phyloP scores from a whole-genome alignment of 2,888 invertebrate species.

The Xylota segnis region DNA sequence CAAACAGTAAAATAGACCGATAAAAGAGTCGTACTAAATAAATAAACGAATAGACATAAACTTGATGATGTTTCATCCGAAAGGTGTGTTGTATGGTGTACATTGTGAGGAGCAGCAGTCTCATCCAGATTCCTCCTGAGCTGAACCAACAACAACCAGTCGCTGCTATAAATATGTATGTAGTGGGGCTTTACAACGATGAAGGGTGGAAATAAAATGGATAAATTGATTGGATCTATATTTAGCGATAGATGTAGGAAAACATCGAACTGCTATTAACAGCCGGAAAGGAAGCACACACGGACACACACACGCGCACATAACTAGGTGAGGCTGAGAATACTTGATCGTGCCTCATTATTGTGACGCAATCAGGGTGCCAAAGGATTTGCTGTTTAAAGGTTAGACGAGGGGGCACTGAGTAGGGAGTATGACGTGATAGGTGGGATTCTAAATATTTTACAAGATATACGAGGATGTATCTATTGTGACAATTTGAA shows the following conservation, averaged over 20 bases:
- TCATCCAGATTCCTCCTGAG: conserved; percentile 5
- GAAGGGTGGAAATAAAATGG: conserved; percentile 11
- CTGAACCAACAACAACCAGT: too few relatives aligned
- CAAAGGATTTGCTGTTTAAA: background rate
- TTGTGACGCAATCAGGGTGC: background rate
- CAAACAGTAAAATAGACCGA: background rate
- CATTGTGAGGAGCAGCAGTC: background rate
- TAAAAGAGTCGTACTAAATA: conserved; percentile 16
- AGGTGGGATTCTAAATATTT: too few relatives aligned
- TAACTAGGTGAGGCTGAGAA: background rate
- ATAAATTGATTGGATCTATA: conserved; percentile 38
- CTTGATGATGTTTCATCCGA: conserved; percentile 18
- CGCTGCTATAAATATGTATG: background rate
- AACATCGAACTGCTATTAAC: background rate
- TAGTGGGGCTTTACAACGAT: background rate
- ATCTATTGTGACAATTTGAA: too few relatives aligned
- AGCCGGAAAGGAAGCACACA: background rate
- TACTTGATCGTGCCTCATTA: background rate
- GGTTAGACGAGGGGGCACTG: background rate
- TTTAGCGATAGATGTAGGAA: conserved; percentile 13
- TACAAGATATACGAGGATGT: too few relatives aligned
- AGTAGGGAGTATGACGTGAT: too few relatives aligned
- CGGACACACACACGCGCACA: background rate
- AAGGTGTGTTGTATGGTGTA: background rate
- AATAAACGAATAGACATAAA: conserved; percentile 24